These are phyloP conservation scores for Drosophila takahashii DNA, from an alignment of 1,140 invertebrate genomes.

Conservation along the genomic window DNA sequence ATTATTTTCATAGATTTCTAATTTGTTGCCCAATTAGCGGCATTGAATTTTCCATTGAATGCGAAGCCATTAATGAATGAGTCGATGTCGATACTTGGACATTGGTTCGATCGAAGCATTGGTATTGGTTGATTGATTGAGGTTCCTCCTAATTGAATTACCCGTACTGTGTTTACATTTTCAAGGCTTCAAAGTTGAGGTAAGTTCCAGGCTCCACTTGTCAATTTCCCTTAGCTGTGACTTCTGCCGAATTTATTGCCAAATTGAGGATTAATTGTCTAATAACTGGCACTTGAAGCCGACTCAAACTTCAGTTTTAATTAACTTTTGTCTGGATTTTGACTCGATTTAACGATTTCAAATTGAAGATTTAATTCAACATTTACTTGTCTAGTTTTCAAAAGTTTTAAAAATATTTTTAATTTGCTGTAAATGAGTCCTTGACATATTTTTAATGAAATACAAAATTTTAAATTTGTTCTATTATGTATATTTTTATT, in stretches of 20 bases:
- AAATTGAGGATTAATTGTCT: not conserved
- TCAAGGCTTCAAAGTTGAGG: constrained; percentile 13
- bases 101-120: constrained; percentile 15
- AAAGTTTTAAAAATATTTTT: not conserved
- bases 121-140: constrained; percentile 37
- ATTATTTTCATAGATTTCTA: constrained; percentile 68
- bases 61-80: constrained; percentile 38
- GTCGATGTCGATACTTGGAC: constrained; percentile 36
- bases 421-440: not conserved
- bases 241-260: constrained; percentile 1
- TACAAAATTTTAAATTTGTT: too few species aligned
- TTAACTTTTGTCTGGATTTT: not conserved
- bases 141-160: constrained; percentile 32
- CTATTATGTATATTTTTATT: too few species aligned
- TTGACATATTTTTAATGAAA: too few species aligned
- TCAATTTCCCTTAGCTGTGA: not conserved
- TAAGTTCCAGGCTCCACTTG: not conserved
- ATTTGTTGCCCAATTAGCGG: constrained; percentile 78
- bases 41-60: constrained; percentile 50
- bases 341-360: not conserved
- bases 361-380: not conserved
- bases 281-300: not conserved
- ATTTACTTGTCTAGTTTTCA: not conserved
- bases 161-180: not conserved
- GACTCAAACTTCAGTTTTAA: not conserved